Evolutionary conservation across 2,113 vertebrate genomes (phyloP).

Genomic region (Cynocephalus volans): DNA sequence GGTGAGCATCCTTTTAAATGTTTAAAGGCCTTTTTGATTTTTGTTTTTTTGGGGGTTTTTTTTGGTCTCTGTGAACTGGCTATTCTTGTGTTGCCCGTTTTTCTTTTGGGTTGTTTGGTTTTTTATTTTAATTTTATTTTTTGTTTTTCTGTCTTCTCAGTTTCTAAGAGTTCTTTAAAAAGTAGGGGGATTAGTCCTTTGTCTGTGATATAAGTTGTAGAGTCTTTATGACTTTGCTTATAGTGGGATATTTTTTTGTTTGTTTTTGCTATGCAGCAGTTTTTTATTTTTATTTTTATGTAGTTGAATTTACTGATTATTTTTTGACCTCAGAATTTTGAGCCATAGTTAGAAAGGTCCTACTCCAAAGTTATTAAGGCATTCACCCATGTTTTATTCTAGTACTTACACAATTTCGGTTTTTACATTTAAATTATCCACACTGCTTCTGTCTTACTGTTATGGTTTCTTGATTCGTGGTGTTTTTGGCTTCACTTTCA

Average conservation of each 20-base stretch:
- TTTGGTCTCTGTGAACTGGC: slow-evolving; percentile 23
- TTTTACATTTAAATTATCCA: neutral
- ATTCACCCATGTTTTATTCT: neutral
- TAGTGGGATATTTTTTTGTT: neutral
- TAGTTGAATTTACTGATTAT: neutral
- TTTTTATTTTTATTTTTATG: neutral
- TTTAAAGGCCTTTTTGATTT: neutral
- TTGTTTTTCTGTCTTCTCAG: neutral
- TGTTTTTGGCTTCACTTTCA: slow-evolving; percentile 3
- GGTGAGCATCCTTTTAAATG: neutral
- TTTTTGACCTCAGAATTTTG: neutral
- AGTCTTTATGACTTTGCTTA: neutral
- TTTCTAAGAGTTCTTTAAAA: slow-evolving; percentile 56
- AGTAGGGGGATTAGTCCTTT: neutral
- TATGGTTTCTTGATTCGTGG: slow-evolving; percentile 5
- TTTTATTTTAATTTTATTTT: neutral
- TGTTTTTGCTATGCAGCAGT: neutral
- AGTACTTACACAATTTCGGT: neutral
- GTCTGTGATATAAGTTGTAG: neutral
- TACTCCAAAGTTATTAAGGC: neutral
- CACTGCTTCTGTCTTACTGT: neutral
- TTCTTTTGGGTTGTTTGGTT: neutral
- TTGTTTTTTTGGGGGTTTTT: too few species aligned
- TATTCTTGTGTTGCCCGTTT: neutral
- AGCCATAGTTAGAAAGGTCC: neutral